Conservation (phyloP, 1,140 invertebrate species). For the Trichogramma pretiosum region DNA sequence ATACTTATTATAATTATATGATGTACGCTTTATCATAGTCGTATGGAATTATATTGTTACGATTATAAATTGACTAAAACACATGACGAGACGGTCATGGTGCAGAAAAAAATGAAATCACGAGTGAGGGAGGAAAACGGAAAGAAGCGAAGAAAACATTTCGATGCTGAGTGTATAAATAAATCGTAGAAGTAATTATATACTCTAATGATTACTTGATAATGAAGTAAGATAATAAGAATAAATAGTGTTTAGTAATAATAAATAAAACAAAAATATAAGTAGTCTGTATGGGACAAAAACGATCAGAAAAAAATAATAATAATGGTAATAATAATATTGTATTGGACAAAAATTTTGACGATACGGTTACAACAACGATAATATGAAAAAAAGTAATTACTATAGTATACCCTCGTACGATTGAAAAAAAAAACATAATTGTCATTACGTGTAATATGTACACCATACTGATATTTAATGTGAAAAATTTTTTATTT, state of each 20-base stretch:
- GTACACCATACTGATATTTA: no score
- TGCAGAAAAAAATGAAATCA: no score
- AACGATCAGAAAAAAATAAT: constrained; percentile 13
- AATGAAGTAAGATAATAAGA: constrained; percentile 15
- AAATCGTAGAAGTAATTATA: constrained; percentile 19
- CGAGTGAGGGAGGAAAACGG: neutral
- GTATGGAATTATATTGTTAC: constrained; percentile 23
- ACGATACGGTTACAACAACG: constrained; percentile 16
- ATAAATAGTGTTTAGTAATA: neutral
- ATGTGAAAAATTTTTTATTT: no score
- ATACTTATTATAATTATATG: constrained; percentile 37
- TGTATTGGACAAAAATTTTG: neutral
- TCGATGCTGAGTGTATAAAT: constrained; percentile 18
- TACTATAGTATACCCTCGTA: no score
- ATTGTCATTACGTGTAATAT: no score
- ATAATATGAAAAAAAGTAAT: constrained; percentile 7
- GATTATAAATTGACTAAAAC: constrained; percentile 14
- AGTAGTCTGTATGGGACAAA: neutral
- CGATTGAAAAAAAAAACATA: no score
- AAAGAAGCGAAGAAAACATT: neutral
- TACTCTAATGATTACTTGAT: no score
- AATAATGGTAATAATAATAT: constrained; percentile 19
- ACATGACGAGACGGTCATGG: no score
- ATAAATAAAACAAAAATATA: neutral
- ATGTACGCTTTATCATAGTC: constrained; percentile 26